These are phyloP conservation scores for Aurelia aurita complex sp. Pacific DNA, from an alignment of 30 jellyfish, hydroid and myxozoan species.

Conservation along the genomic window DNA sequence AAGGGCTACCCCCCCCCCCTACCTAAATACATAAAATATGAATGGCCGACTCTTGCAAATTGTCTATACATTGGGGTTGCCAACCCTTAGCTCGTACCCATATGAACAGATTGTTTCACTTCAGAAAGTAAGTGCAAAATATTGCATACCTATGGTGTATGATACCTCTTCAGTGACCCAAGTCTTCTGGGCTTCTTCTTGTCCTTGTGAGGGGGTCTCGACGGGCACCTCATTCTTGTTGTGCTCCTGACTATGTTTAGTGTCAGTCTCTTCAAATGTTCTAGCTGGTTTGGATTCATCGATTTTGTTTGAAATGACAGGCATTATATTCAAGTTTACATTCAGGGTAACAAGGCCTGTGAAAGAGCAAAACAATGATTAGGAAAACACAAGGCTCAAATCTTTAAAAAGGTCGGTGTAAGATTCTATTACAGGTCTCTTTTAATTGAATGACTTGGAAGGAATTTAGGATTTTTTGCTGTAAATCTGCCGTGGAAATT, in stretches of 20 bases:
- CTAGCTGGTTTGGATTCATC: background rate
- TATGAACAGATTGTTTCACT: no score
- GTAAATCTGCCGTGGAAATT: no score
- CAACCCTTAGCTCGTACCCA: no score
- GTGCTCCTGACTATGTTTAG: background rate
- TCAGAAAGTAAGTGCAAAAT: no score
- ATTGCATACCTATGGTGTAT: background rate
- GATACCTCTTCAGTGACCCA: slow-evolving; percentile 5
- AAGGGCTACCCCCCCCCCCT: no score
- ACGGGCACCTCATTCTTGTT: background rate
- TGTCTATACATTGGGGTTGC: no score
- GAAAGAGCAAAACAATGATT: background rate
- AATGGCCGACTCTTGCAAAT: no score
- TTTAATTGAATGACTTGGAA: no score
- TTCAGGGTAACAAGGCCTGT: slow-evolving; percentile 44
- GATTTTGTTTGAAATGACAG: background rate
- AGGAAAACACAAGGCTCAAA: background rate
- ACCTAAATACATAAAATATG: no score
- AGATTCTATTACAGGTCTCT: no score
- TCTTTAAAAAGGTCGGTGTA: no score
- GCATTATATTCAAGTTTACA: slow-evolving; percentile 13
- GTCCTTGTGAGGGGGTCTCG: background rate
- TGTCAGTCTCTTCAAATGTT: background rate
- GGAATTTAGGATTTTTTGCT: no score
- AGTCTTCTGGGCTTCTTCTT: background rate